Evolutionary conservation across 2,113 vertebrate species (phyloP), one percentile per base, ranked within the genome.

Genomic region (Calyptommatus sinebrachiatus): DNA sequence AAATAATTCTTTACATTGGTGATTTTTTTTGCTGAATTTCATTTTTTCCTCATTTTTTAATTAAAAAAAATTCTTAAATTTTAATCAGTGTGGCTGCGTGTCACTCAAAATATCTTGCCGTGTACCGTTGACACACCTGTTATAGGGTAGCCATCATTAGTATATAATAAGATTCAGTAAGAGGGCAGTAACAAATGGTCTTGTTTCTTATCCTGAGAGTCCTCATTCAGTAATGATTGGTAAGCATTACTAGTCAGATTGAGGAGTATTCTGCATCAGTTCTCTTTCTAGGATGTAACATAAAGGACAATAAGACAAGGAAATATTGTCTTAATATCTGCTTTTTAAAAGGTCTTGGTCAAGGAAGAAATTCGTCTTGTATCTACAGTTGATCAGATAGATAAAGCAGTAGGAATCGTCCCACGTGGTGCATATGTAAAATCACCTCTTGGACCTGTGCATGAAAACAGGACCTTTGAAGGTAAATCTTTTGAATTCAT

Each of bases 321-420:
- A 57, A 57, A 14, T 57, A 41, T 66, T 57, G 53, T 22, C 26
- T 82, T 79, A 86, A 84, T 70, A 57, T 68, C 6, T 88, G 8
- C 48, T 24, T 83, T 85, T 72, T 41, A 80, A 80, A 85, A 93
- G 92, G 57, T 76, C 2, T 86, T 91, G 78, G 87, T 98, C 61
- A 99, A 91, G 29, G 98, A 99, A 87, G 98, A 99, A 86, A 87
- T 76, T 2, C 95, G 98, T 20, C 92, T 99, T 28, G 87, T 96
- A 35, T 95, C 95, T 73, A 84, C 95, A 0, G 89, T 99, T 63
- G 95, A 96, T 61, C 91, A 86, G 90, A 99, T 99, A 57, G 96
- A 98, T 80, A 94, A 91, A 86, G 97, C 94, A 35, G 97, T 93
- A 68, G 95, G 97, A 41, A 92, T 99, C 26, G 80, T 97, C 1